Evolutionary conservation across 1,140 invertebrate genomes (phyloP).

Genomic region (Bicyclus anynana): DNA sequence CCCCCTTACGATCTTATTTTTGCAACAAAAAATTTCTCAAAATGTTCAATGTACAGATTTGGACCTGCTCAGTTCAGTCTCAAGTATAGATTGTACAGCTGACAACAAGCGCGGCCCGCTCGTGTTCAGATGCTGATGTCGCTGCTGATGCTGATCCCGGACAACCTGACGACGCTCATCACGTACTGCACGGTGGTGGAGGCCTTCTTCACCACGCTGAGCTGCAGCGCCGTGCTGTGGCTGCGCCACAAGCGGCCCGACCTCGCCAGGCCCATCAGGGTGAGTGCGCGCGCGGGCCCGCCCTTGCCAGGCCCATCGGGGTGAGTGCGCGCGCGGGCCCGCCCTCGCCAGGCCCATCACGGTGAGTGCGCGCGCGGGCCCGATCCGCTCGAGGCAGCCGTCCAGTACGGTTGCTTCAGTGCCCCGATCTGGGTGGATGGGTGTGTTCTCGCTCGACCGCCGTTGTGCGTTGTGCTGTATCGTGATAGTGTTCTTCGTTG

Average conservation of each 20-base stretch:
- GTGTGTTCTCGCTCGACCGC: too few relatives aligned
- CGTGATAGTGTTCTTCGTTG: too few relatives aligned
- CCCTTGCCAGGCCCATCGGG: constrained; percentile 83
- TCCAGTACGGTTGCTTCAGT: too few relatives aligned
- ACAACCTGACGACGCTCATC: constrained; percentile 92
- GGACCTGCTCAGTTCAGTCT: too few relatives aligned
- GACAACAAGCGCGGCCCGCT: neutral
- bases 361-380: too few relatives aligned
- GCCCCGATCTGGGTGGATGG: too few relatives aligned
- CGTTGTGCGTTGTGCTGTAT: too few relatives aligned
- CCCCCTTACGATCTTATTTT: too few relatives aligned
- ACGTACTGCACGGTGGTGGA: constrained; percentile 97
- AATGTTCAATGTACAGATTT: too few relatives aligned
- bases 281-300: neutral
- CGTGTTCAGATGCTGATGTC: constrained; percentile 87
- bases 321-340: constrained; percentile 41
- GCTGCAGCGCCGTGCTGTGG: constrained; percentile 92
- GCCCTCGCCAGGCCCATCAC: neutral
- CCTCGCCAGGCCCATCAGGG: constrained; percentile 91
- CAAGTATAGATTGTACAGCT: too few relatives aligned
- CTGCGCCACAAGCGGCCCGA: constrained; percentile 89
- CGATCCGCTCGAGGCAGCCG: too few relatives aligned
- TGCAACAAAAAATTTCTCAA: too few relatives aligned
- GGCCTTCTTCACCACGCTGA: constrained; percentile 92
- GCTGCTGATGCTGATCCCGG: constrained; percentile 89